A percentile compares a stretch with the other conserved stretches of the same genome.
These are phyloP conservation scores for Montipora cactus DNA, from an alignment of 64 coral and sea anemone species.

Conservation along the genomic window DNA sequence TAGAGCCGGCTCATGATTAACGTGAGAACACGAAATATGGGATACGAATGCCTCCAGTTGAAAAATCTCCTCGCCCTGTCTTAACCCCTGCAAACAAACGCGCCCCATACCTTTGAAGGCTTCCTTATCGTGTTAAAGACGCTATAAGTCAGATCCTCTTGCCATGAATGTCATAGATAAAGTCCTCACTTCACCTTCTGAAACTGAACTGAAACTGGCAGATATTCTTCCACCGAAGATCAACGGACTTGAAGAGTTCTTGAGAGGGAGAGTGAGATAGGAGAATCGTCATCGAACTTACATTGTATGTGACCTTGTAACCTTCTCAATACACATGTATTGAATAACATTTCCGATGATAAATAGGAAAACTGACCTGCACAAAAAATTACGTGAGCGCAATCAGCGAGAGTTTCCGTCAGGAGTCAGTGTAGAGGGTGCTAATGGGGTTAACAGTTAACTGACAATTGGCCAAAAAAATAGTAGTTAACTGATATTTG, in stretches of 20 bases:
- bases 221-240: background rate
- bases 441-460: no score
- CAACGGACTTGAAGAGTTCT: background rate
- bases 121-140: background rate
- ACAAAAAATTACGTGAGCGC: background rate
- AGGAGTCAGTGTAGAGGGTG: no score
- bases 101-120: no score
- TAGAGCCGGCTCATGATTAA: no score
- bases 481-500: no score
- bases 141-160: background rate
- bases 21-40: no score
- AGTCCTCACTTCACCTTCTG: no score
- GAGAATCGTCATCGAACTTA: background rate
- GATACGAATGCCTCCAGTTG: background rate
- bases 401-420: background rate
- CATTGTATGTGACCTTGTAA: background rate
- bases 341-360: background rate
- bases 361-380: background rate
- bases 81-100: no score
- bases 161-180: no score
- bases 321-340: background rate
- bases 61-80: background rate
- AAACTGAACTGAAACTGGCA: no score
- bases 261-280: background rate
- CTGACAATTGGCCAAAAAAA: no score